These are phyloP conservation scores for Drosophila oshimai DNA, from an alignment of 1,140 invertebrate species.

Conservation along the genomic window DNA sequence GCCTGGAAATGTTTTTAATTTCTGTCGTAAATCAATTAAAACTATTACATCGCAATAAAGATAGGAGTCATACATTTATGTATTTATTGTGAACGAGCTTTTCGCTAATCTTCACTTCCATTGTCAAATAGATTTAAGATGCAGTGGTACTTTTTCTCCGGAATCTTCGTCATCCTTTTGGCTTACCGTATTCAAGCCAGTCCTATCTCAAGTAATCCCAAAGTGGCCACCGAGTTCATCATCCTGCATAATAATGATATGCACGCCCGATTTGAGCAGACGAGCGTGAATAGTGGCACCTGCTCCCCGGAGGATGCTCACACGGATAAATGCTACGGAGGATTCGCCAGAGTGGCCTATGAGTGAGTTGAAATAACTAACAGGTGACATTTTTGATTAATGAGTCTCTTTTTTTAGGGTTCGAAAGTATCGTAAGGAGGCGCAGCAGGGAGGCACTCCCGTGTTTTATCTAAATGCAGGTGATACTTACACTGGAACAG, in stretches of 20 bases:
- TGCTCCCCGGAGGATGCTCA: slow-evolving; percentile 85
- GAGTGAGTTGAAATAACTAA: slow-evolving; percentile 81
- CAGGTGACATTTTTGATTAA: neutral
- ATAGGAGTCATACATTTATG: neutral
- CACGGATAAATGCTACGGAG: slow-evolving; percentile 89
- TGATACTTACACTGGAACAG: slow-evolving; percentile 94
- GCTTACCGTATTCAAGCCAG: neutral
- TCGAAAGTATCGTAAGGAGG: slow-evolving; percentile 84
- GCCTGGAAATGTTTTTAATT: neutral
- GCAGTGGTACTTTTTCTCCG: neutral
- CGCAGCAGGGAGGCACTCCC: slow-evolving; percentile 84
- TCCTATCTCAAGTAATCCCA: slow-evolving; percentile 16
- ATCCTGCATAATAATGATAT: slow-evolving; percentile 96
- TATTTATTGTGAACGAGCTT: neutral
- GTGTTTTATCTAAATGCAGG: slow-evolving; percentile 92
- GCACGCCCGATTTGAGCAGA: slow-evolving; percentile 93
- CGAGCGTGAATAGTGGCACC: slow-evolving; percentile 86
- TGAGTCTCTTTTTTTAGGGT: slow-evolving; percentile 78
- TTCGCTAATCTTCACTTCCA: neutral
- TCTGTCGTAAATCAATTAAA: neutral
- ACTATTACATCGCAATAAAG: neutral
- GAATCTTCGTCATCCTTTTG: neutral
- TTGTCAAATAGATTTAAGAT: slow-evolving; percentile 17
- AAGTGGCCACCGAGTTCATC: slow-evolving; percentile 83
- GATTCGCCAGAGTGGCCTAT: slow-evolving; percentile 89